Evolutionary conservation across 2,888 invertebrate genomes (phyloP), one percentile per base, ranked within the genome.

Genomic region (Eugnorisma glareosa): DNA sequence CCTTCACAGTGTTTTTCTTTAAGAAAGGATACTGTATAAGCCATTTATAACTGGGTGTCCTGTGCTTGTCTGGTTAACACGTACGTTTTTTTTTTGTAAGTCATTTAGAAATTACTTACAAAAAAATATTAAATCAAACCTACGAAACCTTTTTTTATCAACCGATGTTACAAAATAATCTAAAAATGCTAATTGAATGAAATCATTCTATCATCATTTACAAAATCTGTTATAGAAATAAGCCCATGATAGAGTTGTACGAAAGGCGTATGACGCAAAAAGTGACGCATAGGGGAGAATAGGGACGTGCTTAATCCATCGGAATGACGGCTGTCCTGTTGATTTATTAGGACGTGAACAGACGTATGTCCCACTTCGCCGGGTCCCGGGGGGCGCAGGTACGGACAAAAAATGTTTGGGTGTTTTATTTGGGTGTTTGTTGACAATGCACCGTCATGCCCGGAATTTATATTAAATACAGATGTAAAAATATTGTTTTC

Each of bases 291-390:
- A 89, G 88, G 89, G 90, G 86, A 85, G 88, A 89, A 91, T 88
- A 85, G 89, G 90, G 91, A 91, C 89, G 89, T 89, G 87, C 87
- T 83, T 92, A 92, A 93, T 92, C 91, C 90, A 86, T 89, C 81
- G 89, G 91, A 92, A 91, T 93, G 91, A 93, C 91, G 91, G 88
- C 90, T 91, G 91, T 93, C 92, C 88, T 91, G 89, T 92, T 95
- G 94, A 95, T 95, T 95, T 94, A 95, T 95, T 94, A 92, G 91
- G 92, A 93, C 90, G 92, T 81, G 91, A 92, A 92, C 89, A 91
- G 94, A 93, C 93, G 93, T 93, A 90, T 90, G 91, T 90, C 90
- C 88, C 88, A 83, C 79, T 87, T 84, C 81, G 87, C 71, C 79
- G 77, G 84, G 89, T 78, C 91, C 86, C 90, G 68, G 59, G 90